These are phyloP conservation scores for Copsychus sechellarum DNA, from an alignment of 2,113 vertebrate genomes.

Conservation along the genomic window DNA sequence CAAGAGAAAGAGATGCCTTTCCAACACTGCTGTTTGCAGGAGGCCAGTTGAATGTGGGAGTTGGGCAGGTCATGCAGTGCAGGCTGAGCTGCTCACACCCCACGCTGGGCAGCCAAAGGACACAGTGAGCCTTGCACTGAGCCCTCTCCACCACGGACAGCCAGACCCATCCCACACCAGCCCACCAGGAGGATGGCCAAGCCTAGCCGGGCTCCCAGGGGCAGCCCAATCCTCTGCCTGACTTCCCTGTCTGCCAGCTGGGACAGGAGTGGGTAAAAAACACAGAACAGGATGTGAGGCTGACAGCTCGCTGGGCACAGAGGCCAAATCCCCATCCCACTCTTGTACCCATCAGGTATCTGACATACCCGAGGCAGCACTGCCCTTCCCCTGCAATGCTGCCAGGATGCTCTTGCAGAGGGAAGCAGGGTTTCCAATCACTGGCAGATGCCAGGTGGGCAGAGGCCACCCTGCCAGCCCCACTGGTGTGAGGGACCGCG, in stretches of 20 bases:
- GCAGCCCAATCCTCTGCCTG: neutral
- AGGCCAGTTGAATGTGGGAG: neutral
- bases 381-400: accelerated
- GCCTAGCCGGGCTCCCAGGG: accelerated
- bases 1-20: neutral
- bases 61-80: accelerated
- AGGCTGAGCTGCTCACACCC: neutral
- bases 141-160: neutral
- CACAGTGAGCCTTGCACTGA: accelerated
- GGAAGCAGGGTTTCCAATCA: neutral
- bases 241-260: neutral
- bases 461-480: neutral
- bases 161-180: neutral
- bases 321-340: neutral
- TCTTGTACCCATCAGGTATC: accelerated
- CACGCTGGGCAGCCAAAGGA: neutral
- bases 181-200: accelerated
- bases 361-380: accelerated
- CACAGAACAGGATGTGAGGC: neutral
- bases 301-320: neutral
- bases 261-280: neutral
- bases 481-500: neutral
- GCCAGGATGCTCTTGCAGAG: accelerated
- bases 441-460: neutral
- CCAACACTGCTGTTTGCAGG: neutral